phyloP scores from a whole-genome alignment of 2,888 invertebrate species.

The Phorcus lineatus region DNA sequence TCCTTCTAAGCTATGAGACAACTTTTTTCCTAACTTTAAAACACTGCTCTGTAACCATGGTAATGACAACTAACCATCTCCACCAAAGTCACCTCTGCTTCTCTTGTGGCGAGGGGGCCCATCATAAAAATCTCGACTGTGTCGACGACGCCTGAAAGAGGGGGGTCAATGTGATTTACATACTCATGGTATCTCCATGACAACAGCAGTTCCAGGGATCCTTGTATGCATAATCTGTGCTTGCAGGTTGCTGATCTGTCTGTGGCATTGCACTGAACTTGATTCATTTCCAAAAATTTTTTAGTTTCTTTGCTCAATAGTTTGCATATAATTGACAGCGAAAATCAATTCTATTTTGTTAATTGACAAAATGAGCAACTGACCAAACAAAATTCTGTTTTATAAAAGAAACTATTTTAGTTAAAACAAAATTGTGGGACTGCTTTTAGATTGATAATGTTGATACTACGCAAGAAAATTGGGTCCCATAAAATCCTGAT shows the following conservation, averaged over 20 bases:
- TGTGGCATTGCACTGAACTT: not conserved
- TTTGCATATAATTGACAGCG: no score
- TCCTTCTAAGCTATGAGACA: not conserved
- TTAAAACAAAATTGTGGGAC: no score
- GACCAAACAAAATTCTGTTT: no score
- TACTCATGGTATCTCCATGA: not conserved
- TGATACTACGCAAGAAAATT: no score
- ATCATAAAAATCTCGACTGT: conserved; percentile 50
- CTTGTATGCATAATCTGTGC: not conserved
- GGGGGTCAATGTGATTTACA: not conserved
- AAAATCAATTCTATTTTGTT: no score
- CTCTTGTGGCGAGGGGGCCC: conserved; percentile 55
- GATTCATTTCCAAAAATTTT: no score
- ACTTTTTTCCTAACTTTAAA: no score
- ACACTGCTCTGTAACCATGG: not conserved
- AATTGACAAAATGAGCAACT: no score
- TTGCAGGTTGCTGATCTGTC: not conserved
- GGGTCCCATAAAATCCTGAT: no score
- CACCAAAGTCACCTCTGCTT: conserved; percentile 44
- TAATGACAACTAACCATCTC: conserved; percentile 15
- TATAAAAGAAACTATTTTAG: no score
- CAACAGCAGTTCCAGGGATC: not conserved
- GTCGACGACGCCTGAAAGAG: conserved; percentile 43
- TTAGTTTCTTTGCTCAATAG: no score
- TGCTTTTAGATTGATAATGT: no score